Evolutionary conservation across 2,113 vertebrate genomes (phyloP).

Genomic region (Pithys albifrons): DNA sequence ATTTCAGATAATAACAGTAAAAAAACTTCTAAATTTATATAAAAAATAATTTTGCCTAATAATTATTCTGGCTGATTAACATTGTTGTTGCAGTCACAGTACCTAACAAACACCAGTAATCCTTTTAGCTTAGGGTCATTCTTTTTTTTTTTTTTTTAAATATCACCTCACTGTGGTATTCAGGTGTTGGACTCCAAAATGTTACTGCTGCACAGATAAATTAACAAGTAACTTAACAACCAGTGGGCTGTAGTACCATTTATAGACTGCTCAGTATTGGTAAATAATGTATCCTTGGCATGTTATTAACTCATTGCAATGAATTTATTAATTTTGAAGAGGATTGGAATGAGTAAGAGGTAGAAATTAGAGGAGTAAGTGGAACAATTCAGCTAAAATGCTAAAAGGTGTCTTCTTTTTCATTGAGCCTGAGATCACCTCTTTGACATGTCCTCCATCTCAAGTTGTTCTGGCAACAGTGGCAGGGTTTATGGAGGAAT

Average conservation of each 20-base stretch:
- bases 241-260: not conserved
- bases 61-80: not conserved
- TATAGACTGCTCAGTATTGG: not conserved
- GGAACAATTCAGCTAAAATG: not conserved
- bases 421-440: not conserved
- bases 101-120: not conserved
- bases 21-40: not conserved
- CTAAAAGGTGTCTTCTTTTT: not conserved
- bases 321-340: not conserved
- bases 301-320: not conserved
- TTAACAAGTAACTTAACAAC: not conserved
- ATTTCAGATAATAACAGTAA: conserved; percentile 66
- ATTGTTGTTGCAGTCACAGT: not conserved
- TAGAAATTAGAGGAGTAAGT: not conserved
- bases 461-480: not conserved
- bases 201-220: not conserved
- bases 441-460: not conserved
- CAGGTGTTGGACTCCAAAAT: not conserved
- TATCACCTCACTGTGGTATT: not conserved
- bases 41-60: not conserved
- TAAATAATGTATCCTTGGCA: not conserved
- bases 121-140: not conserved
- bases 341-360: not conserved
- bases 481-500: conserved; percentile 36
- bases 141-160: too few relatives aligned